Evolutionary conservation across 2,888 invertebrate genomes (phyloP).

Genomic region (Brachypalpus laphriformis): DNA sequence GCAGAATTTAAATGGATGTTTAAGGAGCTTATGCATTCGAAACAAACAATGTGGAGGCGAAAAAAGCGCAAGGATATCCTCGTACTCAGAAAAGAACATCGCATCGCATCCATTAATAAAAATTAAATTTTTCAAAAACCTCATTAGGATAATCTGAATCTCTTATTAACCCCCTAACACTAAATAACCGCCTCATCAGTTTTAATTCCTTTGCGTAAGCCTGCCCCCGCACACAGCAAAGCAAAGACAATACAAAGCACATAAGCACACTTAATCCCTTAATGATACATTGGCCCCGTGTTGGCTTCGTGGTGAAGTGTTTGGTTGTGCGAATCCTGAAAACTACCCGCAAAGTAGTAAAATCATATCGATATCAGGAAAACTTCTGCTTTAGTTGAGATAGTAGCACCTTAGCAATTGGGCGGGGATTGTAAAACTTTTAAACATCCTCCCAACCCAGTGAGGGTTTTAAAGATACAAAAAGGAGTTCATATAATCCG

Average conservation of each 20-base stretch:
- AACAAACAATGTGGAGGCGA: conserved; percentile 1
- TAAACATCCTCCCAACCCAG: conserved; percentile 1
- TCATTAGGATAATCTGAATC: conserved; percentile 35
- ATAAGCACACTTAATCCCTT: conserved; percentile 62
- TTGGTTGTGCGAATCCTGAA: not conserved
- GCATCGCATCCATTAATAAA: too few species aligned
- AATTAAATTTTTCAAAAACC: conserved; percentile 22
- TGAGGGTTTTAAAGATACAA: not conserved
- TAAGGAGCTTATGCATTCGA: conserved; percentile 44
- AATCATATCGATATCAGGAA: conserved; percentile 15
- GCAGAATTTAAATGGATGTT: conserved; percentile 62
- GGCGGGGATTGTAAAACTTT: not conserved
- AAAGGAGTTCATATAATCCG: conserved; percentile 18
- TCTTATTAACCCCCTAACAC: conserved; percentile 45
- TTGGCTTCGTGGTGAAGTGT: not conserved
- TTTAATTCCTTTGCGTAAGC: conserved; percentile 38
- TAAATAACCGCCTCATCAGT: conserved; percentile 33
- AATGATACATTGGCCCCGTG: conserved; percentile 55
- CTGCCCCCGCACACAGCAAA: not conserved
- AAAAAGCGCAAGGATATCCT: not conserved
- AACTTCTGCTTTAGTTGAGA: conserved; percentile 9
- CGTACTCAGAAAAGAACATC: too few species aligned
- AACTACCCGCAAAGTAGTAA: conserved; percentile 27
- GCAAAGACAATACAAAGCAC: conserved; percentile 36
- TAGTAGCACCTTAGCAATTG: not conserved